Conservation (phyloP, 2,113 vertebrate species). For the Callospermophilus lateralis region DNA sequence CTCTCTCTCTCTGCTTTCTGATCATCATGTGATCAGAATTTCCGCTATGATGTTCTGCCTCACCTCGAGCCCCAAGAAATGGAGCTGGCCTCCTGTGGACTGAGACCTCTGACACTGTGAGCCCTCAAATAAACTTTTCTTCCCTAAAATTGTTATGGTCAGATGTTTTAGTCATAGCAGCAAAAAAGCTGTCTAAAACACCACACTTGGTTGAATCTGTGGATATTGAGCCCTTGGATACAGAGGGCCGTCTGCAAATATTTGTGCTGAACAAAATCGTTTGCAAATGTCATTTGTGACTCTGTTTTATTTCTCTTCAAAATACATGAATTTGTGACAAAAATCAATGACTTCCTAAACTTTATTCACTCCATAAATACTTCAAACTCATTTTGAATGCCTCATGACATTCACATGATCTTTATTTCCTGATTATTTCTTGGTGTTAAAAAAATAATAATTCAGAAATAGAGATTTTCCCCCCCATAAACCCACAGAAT, state of each 20-base stretch:
- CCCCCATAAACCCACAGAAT: background rate
- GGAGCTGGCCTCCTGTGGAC: too few relatives aligned
- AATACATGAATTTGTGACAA: background rate
- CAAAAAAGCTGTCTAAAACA: too few relatives aligned
- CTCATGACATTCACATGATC: background rate
- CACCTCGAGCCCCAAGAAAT: too few relatives aligned
- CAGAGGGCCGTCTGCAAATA: background rate
- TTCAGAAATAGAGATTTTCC: background rate
- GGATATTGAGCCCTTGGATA: background rate
- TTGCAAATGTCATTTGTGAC: background rate
- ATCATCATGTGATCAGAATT: too few relatives aligned
- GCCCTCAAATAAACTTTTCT: too few relatives aligned
- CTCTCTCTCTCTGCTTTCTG: too few relatives aligned
- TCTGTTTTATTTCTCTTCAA: background rate
- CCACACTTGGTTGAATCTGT: background rate
- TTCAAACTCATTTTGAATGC: background rate
- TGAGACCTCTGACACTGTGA: too few relatives aligned
- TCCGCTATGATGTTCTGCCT: too few relatives aligned
- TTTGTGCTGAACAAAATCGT: slow-evolving; percentile 19
- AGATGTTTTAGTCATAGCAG: too few relatives aligned
- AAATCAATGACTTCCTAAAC: background rate
- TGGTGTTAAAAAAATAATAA: background rate
- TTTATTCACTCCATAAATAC: background rate
- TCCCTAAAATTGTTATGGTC: too few relatives aligned
- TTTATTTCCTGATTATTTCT: background rate